Base-by-base conservation (phyloP, 1,140 invertebrate genomes). In the Temnothorax nylanderi region DNA sequence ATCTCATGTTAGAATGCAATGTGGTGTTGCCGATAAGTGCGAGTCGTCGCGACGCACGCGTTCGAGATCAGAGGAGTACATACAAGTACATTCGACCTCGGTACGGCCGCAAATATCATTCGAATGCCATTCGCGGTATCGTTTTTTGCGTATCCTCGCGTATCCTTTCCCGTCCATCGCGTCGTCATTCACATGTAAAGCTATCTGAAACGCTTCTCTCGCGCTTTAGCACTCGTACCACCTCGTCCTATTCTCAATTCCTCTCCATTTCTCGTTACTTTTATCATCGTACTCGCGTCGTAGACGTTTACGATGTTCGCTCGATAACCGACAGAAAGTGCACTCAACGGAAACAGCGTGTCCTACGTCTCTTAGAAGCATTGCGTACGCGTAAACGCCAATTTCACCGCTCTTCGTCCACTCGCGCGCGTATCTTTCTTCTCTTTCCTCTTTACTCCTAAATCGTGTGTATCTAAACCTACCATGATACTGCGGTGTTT, bases 291-390 rank as follows among this genome's bases (percentile, higher is more conserved):
- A 21, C 21, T 85, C 60, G 16, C 80, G 47, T 89, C 84, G 37
- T 86, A 82, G 72, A 88, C 88, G 78, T 89, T 90, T 89, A 58
- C 56, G 77, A 80, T 65, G 71, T 62, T 88, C 56, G 47, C 44
- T 41, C 84, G 65, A 80, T 86, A 87, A 74, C 77, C 88, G 77
- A 58, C 78, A 77, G 75, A 87, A 89, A 82, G 75, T 86, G 77
- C 44, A 72, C 34, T 65, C 85, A 56, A 89, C 88, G 85, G 65
- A 77, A 90, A 90, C 81, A 85, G 76, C 62, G 85, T 60, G 72
- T 67, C 37, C 88, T 90, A 90, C 88, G 56, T 90, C 65, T 58
- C 75, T 90, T 84, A 84, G 76, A 90, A 90, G 89, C 89, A 75
- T 87, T 69, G 65, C 34, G 34, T 86, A 87, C 67, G 72, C 54